phyloP scores from a whole-genome alignment of 2,113 vertebrate species.

The Psettodes erumei region DNA sequence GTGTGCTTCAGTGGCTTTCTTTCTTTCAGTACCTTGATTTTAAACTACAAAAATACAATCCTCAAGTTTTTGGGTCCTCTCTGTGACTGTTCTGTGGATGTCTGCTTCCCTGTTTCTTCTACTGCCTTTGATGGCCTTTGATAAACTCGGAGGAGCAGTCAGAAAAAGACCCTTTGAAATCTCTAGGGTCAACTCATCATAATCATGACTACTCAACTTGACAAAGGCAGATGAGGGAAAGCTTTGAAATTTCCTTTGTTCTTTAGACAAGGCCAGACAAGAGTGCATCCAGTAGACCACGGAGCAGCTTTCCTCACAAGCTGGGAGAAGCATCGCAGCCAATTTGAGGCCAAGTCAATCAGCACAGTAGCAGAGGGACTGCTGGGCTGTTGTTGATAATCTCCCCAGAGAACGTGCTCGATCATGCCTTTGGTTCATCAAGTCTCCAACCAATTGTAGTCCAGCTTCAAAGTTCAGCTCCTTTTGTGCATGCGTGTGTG shows the following conservation, averaged over 20 bases:
- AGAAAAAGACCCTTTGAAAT: constrained; percentile 48
- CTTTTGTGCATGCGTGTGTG: constrained; percentile 21
- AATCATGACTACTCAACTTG: constrained; percentile 55
- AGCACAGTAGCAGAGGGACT: constrained; percentile 47
- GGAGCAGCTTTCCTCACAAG: constrained; percentile 29
- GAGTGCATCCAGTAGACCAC: constrained; percentile 42
- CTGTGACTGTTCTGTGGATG: background rate
- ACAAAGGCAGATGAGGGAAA: constrained; percentile 65
- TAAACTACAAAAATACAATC: background rate
- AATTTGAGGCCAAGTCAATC: constrained; percentile 75
- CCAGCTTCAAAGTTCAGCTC: constrained; percentile 41
- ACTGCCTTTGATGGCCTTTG: constrained; percentile 45
- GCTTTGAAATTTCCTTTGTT: constrained; percentile 75
- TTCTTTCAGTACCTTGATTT: background rate
- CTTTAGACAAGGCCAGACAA: constrained; percentile 46
- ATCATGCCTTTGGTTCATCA: constrained; percentile 61
- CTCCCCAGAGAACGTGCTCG: constrained; percentile 52
- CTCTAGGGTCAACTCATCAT: constrained; percentile 47
- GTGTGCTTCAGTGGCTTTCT: no score
- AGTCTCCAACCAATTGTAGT: constrained; percentile 53
- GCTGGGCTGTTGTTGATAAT: constrained; percentile 62
- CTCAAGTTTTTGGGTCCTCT: background rate
- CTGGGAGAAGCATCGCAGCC: constrained; percentile 48
- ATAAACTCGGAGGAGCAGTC: constrained; percentile 40
- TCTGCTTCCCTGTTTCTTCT: constrained; percentile 7